A percentile compares a stretch with the other conserved stretches of the same genome.
phyloP scores from a whole-genome alignment of 2,797 vertebrate species.

The Karalla daura region DNA sequence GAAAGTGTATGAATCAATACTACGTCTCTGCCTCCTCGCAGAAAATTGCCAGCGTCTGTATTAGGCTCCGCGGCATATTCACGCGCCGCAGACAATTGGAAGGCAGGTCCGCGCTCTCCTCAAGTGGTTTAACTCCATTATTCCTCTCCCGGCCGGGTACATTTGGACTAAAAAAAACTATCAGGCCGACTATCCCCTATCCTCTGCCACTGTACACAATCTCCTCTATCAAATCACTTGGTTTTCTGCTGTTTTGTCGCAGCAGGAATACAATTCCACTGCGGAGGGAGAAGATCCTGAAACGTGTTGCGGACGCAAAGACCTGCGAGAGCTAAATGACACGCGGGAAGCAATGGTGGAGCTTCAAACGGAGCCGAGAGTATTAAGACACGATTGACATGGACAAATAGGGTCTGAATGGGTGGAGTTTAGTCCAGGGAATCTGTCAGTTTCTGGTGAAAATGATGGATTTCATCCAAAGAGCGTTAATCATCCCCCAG shows the following conservation, averaged over 20 bases:
- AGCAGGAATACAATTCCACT: conserved; percentile 14
- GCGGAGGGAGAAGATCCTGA: conserved; percentile 26
- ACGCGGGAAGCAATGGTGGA: no score
- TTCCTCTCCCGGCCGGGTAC: conserved; percentile 7
- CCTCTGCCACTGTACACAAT: conserved; percentile 5
- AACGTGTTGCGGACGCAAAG: conserved; percentile 9
- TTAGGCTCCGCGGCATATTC: conserved; percentile 26
- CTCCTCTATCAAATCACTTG: not conserved
- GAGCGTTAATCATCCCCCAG: conserved; percentile 28
- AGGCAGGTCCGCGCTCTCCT: conserved; percentile 24
- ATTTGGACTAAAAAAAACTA: conserved; percentile 26
- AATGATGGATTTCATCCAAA: conserved; percentile 27
- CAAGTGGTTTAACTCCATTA: conserved; percentile 13
- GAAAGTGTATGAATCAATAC: conserved; percentile 68
- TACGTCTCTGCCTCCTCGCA: conserved; percentile 41
- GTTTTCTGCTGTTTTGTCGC: conserved; percentile 30
- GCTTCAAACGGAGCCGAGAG: no score
- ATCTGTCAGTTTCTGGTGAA: not conserved
- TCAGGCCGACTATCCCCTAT: conserved; percentile 11
- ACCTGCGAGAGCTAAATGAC: no score
- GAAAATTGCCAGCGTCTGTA: conserved; percentile 31
- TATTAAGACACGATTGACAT: no score
- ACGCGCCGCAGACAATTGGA: conserved; percentile 1
- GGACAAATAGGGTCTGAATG: no score
- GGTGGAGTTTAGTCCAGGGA: no score